phyloP scores from a whole-genome alignment of 2,888 invertebrate genomes.

The Drosophila formosana region DNA sequence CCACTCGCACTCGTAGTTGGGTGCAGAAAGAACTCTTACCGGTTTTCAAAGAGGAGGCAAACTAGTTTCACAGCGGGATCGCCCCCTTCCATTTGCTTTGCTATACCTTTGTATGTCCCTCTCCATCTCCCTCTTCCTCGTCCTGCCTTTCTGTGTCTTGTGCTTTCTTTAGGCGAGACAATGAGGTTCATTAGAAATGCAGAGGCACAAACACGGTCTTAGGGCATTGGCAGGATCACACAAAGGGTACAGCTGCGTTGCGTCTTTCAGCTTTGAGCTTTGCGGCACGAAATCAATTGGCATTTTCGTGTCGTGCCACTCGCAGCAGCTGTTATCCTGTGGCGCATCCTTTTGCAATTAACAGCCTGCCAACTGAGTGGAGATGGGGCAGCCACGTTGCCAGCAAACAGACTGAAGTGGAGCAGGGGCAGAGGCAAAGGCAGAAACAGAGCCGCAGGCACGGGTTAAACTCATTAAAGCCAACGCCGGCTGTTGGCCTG shows the following conservation, averaged over 20 bases:
- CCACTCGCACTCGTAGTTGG: conserved; percentile 1
- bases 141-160: conserved; percentile 7
- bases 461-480: conserved; percentile 76
- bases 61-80: conserved; percentile 70
- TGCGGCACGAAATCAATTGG: conserved; percentile 69
- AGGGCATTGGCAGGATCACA: conserved; percentile 60
- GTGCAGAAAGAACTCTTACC: conserved; percentile 62
- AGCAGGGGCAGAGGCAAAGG: too few species aligned
- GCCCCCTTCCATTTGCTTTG: conserved; percentile 32
- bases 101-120: conserved; percentile 9
- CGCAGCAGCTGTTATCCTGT: conserved; percentile 74
- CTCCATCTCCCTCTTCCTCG: neutral
- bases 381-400: conserved; percentile 8
- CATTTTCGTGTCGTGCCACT: conserved; percentile 41
- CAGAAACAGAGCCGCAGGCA: conserved; percentile 58
- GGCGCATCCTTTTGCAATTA: conserved; percentile 77
- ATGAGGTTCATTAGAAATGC: conserved; percentile 77
- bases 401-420: conserved; percentile 10
- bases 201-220: conserved; percentile 24
- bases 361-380: conserved; percentile 34
- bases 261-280: conserved; percentile 49
- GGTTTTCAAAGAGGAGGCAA: conserved; percentile 65
- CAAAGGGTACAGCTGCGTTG: conserved; percentile 71
- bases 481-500: conserved; percentile 47
- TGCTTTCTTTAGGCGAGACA: conserved; percentile 66